Conservation (phyloP, 2,888 invertebrate genomes). For the Cantharis rustica region DNA sequence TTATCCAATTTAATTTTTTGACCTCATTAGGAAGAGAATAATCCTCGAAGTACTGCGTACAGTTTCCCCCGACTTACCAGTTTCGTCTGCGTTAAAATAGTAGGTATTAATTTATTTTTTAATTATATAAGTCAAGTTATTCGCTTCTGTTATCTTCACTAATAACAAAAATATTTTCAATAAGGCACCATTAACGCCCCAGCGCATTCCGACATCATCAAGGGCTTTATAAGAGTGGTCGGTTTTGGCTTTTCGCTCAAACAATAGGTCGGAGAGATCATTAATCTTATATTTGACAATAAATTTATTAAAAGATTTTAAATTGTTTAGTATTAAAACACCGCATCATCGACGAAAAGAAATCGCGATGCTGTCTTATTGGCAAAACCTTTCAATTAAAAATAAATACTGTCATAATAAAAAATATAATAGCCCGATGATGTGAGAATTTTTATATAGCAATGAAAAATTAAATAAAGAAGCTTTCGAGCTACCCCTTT, state of each 20-base stretch:
- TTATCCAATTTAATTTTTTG: neutral
- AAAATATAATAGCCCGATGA: neutral
- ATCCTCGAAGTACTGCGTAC: no score
- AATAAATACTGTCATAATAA: neutral
- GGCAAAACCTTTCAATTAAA: neutral
- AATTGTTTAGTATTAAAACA: neutral
- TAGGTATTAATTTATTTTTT: neutral
- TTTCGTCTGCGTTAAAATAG: neutral
- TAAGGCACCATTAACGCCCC: conserved; percentile 15
- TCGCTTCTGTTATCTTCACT: conserved; percentile 1
- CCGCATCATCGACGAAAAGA: neutral
- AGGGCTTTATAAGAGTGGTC: conserved; percentile 1
- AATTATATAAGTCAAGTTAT: conserved; percentile 8
- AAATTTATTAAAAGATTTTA: conserved; percentile 18
- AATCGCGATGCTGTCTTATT: neutral
- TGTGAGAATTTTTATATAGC: neutral
- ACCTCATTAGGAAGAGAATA: no score
- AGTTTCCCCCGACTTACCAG: no score
- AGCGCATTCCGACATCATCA: conserved; percentile 8
- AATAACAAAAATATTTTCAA: conserved; percentile 9
- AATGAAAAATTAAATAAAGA: neutral
- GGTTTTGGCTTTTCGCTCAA: conserved; percentile 5
- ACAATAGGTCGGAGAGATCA: conserved; percentile 13
- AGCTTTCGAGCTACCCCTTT: conserved; percentile 44
- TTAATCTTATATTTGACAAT: conserved; percentile 16